Evolutionary conservation across 2,113 vertebrate species (phyloP), one percentile per base, ranked within the genome.

Genomic region (Dipodomys spectabilis): DNA sequence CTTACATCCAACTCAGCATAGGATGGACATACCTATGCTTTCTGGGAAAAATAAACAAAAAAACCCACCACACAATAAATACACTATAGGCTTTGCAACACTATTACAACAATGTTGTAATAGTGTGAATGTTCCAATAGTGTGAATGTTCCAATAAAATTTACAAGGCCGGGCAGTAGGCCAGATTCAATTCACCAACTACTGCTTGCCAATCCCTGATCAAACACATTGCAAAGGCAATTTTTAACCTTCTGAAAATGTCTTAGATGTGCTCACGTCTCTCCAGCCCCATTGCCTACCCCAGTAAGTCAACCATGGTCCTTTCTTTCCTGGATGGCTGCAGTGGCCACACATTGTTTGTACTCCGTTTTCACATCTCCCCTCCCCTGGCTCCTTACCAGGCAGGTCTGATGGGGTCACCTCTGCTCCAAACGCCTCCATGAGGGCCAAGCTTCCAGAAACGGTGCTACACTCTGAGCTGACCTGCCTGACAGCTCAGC

Each of bases 291-390:
- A 3, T 78, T 7, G 3, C 27, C 20, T 0, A 0, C 65, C 0
- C 30, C 0, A 0, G 0, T 0, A 9, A 16, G 44, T 7, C 10
- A 13, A n/a, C 2, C 28, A 73, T 27, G 18, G 44, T 32, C 27
- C 39, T 64, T 12, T 23, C 18, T 12, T 30, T 15, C 35, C 75
- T 74, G 16, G 30, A 69, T 2, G 32, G 23, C 11, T 35, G 44
- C 23, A 22, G 1, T 0, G 0, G 11, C 57, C 2, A 2, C 10
- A 39, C 23, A 16, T 18, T 39, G 20, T 27, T 28, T 49, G 49
- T 49, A 49, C 23, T 88, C n/a, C 30, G 19, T 23, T 16, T 73
- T 44, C 22, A 15, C 22, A 13, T 88, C 10, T 67, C 7, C 25
- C 72, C 27, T 62, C 28, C 19, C 1, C 27, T 3, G 62, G 28